These are phyloP conservation scores for Berghia stephanieae DNA, from an alignment of 1,140 invertebrate genomes.

Conservation along the genomic window DNA sequence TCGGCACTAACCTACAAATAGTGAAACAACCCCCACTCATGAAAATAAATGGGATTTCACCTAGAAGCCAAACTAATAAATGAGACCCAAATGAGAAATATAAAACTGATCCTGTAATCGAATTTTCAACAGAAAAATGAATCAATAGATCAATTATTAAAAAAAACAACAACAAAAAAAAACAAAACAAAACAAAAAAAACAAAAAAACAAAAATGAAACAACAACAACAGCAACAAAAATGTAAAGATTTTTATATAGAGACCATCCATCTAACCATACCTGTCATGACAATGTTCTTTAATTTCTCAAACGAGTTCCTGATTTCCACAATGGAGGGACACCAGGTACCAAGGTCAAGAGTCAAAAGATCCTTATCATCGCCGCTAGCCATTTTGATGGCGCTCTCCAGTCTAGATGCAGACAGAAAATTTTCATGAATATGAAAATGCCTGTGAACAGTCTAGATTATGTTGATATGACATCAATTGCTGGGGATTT, in stretches of 20 bases:
- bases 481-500: too few species aligned
- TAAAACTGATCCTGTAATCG: neutral
- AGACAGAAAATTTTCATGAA: too few species aligned
- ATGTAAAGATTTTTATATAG: neutral
- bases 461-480: too few species aligned
- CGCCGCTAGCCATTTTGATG: slow-evolving; percentile 60
- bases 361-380: slow-evolving; percentile 72
- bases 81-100: too few species aligned
- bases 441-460: too few species aligned
- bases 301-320: slow-evolving; percentile 73
- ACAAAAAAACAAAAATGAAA: too few species aligned
- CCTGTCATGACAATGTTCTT: slow-evolving; percentile 75
- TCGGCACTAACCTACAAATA: too few species aligned
- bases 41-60: too few species aligned
- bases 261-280: slow-evolving; percentile 43
- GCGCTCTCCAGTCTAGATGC: slow-evolving; percentile 73
- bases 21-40: too few species aligned
- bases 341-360: slow-evolving; percentile 76
- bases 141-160: neutral
- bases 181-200: neutral
- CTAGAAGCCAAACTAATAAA: too few species aligned
- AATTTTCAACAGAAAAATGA: neutral
- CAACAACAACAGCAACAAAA: too few species aligned
- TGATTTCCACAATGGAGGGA: slow-evolving; percentile 70
- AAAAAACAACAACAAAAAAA: neutral